Conservation (phyloP, 2,888 invertebrate genomes). For the Epicampocera succincta region DNA sequence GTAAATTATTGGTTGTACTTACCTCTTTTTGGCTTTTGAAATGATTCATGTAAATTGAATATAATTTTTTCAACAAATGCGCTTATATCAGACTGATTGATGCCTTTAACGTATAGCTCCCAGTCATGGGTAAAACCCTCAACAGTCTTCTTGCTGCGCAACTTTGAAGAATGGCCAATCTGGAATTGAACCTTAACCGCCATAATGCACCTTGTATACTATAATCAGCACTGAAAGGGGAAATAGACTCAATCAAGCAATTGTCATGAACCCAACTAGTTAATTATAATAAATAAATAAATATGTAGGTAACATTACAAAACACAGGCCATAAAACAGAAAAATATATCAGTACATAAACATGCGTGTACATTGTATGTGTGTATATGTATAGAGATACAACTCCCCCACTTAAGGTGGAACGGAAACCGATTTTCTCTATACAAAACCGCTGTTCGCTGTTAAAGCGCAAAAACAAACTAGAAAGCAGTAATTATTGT, state of each 20-base stretch:
- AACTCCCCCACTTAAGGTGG: conserved; percentile 57
- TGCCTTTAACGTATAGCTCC: conserved; percentile 96
- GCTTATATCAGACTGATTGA: conserved; percentile 92
- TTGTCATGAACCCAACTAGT: conserved; percentile 12
- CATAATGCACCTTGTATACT: conserved; percentile 79
- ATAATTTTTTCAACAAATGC: conserved; percentile 96
- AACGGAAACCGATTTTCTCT: conserved; percentile 55
- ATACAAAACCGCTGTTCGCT: conserved; percentile 30
- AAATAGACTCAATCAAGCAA: conserved; percentile 21
- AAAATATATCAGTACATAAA: conserved; percentile 7
- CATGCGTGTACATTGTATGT: conserved; percentile 43
- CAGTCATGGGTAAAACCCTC: conserved; percentile 99
- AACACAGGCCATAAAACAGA: not conserved
- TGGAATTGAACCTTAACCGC: conserved; percentile 92
- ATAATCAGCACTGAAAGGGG: conserved; percentile 14
- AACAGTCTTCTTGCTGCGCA: conserved; percentile 90
- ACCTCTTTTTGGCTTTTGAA: conserved; percentile 95
- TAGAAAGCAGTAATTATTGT: conserved; percentile 12
- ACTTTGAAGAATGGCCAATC: conserved; percentile 94
- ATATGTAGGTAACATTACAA: conserved; percentile 8
- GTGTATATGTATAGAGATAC: not conserved
- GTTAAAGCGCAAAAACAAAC: conserved; percentile 28
- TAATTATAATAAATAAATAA: conserved; percentile 7
- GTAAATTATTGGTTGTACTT: conserved; percentile 73
- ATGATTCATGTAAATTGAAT: conserved; percentile 94